These are phyloP conservation scores for Serripes groenlandicus DNA, from an alignment of 2,888 invertebrate species.

Conservation along the genomic window DNA sequence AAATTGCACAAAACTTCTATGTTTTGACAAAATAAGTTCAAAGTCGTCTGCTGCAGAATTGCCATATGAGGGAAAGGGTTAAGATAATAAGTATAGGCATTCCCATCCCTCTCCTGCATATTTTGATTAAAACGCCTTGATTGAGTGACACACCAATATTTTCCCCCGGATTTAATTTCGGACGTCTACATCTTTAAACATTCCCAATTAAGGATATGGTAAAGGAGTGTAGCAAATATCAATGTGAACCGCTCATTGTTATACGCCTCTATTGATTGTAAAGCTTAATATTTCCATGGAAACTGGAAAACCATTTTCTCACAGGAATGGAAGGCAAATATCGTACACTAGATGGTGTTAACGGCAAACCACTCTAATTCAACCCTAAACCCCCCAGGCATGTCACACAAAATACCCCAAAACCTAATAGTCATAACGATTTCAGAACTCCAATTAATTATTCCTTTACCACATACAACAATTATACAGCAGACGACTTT, in stretches of 20 bases:
- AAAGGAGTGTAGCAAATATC: conserved; percentile 48
- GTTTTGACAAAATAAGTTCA: too few species aligned
- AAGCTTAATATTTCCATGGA: conserved; percentile 70
- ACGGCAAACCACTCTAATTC: conserved; percentile 11
- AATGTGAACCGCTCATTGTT: conserved; percentile 48
- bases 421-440: too few species aligned
- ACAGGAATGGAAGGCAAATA: conserved; percentile 26
- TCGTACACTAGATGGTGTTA: not conserved
- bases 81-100: not conserved
- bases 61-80: not conserved
- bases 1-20: too few species aligned
- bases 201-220: conserved; percentile 16
- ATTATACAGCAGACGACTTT: too few species aligned
- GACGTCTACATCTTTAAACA: conserved; percentile 30
- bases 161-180: conserved; percentile 22
- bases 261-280: conserved; percentile 62
- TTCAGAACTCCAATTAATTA: too few species aligned
- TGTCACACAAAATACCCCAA: too few species aligned
- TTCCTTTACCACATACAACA: too few species aligned
- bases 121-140: conserved; percentile 31
- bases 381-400: not conserved
- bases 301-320: conserved; percentile 46
- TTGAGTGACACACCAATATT: not conserved
- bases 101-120: not conserved
- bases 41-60: too few species aligned